phyloP scores from a whole-genome alignment of 2,888 invertebrate species.

The Heliconius aoede region DNA sequence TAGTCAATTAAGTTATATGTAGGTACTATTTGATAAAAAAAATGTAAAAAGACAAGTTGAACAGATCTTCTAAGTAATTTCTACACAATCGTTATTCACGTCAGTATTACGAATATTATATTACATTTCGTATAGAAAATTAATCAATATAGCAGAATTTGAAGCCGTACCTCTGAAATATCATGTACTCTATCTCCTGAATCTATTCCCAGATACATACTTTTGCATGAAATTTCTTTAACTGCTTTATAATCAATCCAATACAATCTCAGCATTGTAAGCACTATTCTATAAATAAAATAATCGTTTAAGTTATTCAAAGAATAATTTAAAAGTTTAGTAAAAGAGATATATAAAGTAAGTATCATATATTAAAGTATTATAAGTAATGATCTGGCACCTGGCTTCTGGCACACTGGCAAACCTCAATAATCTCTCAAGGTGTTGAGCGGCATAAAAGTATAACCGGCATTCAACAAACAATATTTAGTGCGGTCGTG shows the following conservation, averaged over 20 bases:
- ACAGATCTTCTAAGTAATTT: neutral
- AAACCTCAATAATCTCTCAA: constrained; percentile 55
- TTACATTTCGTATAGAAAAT: neutral
- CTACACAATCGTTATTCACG: neutral
- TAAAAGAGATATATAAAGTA: constrained; percentile 5
- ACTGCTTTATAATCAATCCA: too few relatives aligned
- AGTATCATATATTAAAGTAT: constrained; percentile 22
- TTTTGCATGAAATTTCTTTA: neutral
- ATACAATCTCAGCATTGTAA: neutral
- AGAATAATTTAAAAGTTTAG: constrained; percentile 2
- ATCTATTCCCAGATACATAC: neutral
- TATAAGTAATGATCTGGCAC: constrained; percentile 50
- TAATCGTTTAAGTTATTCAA: neutral
- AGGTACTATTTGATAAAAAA: neutral
- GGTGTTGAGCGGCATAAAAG: constrained; percentile 79
- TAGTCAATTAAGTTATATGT: too few relatives aligned
- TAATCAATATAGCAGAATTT: neutral
- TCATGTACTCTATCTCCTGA: neutral
- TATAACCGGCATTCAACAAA: constrained; percentile 80
- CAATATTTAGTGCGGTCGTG: constrained; percentile 82
- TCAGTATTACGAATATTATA: neutral
- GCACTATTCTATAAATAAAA: neutral
- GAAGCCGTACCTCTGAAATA: neutral
- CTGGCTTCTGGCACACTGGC: constrained; percentile 43
- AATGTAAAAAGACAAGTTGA: neutral